Conservation (phyloP, 1,140 invertebrate species). For the Calosoma granatense region DNA sequence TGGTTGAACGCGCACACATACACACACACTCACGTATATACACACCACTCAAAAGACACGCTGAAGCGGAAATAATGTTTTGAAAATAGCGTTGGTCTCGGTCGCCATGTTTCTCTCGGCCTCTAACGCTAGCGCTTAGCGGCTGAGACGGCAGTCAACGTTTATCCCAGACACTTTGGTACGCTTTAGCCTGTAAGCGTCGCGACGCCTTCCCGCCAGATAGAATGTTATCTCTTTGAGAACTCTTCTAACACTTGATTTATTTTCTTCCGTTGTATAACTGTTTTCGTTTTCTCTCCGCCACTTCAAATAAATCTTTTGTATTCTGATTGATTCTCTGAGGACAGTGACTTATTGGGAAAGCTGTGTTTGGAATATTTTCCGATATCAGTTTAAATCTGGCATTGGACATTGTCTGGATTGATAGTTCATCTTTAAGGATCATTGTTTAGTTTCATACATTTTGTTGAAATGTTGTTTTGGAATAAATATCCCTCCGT, state of each 20-base stretch:
- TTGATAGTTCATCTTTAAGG: too few relatives aligned
- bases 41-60: neutral
- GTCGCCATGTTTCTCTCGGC: neutral
- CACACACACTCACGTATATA: too few relatives aligned
- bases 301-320: conserved; percentile 5
- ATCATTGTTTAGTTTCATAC: too few relatives aligned
- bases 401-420: too few relatives aligned
- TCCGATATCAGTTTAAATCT: neutral
- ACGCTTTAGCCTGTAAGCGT: neutral
- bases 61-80: neutral
- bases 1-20: too few relatives aligned
- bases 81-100: neutral
- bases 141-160: neutral
- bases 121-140: too few relatives aligned
- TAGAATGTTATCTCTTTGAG: conserved; percentile 1
- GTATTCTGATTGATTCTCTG: conserved; percentile 5
- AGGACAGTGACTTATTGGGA: neutral
- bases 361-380: too few relatives aligned
- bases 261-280: neutral
- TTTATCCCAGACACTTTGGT: neutral
- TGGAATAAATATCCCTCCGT: too few relatives aligned
- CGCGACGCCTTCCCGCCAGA: neutral
- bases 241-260: conserved; percentile 6
- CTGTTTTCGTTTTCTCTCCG: neutral
- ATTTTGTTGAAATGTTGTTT: too few relatives aligned